These are phyloP conservation scores for Galeopsomyia nigrocyanea DNA, from an alignment of 2,888 invertebrate genomes.

Conservation along the genomic window DNA sequence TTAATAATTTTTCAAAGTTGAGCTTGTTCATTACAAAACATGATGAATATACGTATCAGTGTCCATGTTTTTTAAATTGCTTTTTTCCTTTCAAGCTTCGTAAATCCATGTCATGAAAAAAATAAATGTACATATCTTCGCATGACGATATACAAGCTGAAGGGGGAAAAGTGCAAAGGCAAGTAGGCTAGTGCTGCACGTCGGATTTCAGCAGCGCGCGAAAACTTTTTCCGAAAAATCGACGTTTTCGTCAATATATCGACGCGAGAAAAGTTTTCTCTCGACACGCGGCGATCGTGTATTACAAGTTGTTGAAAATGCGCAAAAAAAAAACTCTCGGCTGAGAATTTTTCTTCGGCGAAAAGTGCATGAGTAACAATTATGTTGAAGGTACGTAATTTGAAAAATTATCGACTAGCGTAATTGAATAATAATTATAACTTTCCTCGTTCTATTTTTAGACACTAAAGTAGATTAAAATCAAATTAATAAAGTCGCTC, in stretches of 20 bases:
- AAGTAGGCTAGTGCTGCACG: not conserved
- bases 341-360: not conserved
- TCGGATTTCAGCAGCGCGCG: not conserved
- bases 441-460: conserved; percentile 30
- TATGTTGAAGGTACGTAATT: conserved; percentile 19
- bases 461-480: conserved; percentile 34
- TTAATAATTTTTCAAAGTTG: too few species aligned
- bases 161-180: not conserved
- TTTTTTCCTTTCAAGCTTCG: not conserved
- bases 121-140: conserved; percentile 8
- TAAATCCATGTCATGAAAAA: conserved; percentile 1
- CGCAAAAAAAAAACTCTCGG: too few species aligned
- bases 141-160: too few species aligned
- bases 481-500: conserved; percentile 22
- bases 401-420: conserved; percentile 26
- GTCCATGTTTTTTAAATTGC: too few species aligned
- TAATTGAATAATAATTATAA: conserved; percentile 35
- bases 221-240: not conserved
- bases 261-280: too few species aligned
- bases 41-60: too few species aligned
- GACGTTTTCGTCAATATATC: too few species aligned
- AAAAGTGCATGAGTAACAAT: not conserved
- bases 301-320: too few species aligned
- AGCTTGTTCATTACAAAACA: too few species aligned
- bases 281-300: too few species aligned